Evolutionary conservation across 2,113 vertebrate genomes (phyloP), one percentile per base, ranked within the genome.

Genomic region (Phasianus colchicus): DNA sequence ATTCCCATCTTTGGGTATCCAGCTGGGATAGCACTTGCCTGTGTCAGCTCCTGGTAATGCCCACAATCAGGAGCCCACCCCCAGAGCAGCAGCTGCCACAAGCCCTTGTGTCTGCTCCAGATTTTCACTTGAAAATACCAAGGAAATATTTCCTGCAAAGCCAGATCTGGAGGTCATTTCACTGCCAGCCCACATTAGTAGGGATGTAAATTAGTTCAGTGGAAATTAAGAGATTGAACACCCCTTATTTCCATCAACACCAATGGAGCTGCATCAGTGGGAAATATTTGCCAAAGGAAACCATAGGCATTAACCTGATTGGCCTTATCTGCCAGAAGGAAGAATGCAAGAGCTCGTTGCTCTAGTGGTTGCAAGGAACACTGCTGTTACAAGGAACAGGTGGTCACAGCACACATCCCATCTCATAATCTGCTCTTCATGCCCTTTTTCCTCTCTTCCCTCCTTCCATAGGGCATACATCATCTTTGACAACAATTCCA

Each of bases 381-480:
- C 29, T 19, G 10, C 17, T 32, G 40, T 58, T 42, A 21, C 61
- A 47, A 63, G 50, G 7, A 85, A 27, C 84, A 89, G 81, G 48
- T 27, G 38, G 79, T 7, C 45, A 47, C 72, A 18, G 24, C 20
- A 67, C 17, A 45, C 13, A 9, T 69, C 29, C 40, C 29, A 12
- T 14, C 19, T 24, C 79, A 21, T 52, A 42, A 4, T 19, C 69
- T 86, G 60, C 19, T 42, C 13, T 40, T 69, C 18, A 13, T 8
- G 10, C 10, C 21, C 29, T 29, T 73, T 45, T 6, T 34, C 47
- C 66, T 48, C 54, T 36, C 32, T 36, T 16, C 36, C 12, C 25
- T 63, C 58, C 36, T 65, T 25, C n/a, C 67, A 40, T 96, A 97
- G 97, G 82, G 93, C 64, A 5, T 97, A 84, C 13, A 58, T 96